Conservation (phyloP, 1,140 invertebrate genomes). For the Zaprionus taronus region DNA sequence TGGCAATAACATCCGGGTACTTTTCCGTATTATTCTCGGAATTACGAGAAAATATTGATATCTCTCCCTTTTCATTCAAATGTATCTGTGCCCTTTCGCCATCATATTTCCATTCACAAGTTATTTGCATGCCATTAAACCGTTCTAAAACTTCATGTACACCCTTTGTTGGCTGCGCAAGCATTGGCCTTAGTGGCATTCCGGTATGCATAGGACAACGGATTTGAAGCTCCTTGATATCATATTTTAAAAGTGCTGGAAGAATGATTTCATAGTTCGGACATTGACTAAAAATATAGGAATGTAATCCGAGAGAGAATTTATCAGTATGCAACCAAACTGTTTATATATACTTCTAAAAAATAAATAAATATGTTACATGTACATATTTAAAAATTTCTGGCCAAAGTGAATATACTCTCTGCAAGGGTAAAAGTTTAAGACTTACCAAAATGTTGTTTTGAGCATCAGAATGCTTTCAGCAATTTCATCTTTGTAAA, state of each 20-base stretch:
- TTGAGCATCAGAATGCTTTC: conserved; percentile 93
- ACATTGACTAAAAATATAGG: conserved; percentile 90
- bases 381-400: neutral
- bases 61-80: conserved; percentile 87
- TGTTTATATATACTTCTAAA: too few species aligned
- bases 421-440: neutral
- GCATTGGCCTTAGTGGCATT: conserved; percentile 98
- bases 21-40: conserved; percentile 99
- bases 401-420: neutral
- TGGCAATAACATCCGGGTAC: conserved; percentile 97
- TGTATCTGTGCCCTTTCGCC: conserved; percentile 99
- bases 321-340: neutral
- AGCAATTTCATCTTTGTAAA: conserved; percentile 91
- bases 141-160: conserved; percentile 94
- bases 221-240: conserved; percentile 91
- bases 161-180: conserved; percentile 98
- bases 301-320: neutral
- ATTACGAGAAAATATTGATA: conserved; percentile 97
- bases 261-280: conserved; percentile 97
- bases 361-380: too few species aligned
- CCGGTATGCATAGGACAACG: conserved; percentile 96
- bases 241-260: conserved; percentile 91
- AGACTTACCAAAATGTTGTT: conserved; percentile 95
- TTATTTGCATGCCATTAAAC: conserved; percentile 97
- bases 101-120: conserved; percentile 99